phyloP scores from a whole-genome alignment of 2,113 vertebrate genomes.

The Daboia siamensis region DNA sequence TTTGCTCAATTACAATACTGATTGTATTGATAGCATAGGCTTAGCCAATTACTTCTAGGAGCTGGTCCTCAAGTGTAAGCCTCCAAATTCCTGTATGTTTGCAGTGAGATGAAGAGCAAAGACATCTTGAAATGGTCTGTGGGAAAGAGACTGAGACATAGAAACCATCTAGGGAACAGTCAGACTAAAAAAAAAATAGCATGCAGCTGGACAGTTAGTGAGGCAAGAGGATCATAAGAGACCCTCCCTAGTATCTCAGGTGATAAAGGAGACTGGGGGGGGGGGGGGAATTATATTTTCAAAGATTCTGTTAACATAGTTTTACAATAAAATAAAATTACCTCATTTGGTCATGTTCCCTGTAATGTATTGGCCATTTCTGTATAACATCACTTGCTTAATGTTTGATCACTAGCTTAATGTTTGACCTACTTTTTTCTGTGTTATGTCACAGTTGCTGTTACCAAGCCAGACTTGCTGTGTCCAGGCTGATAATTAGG shows the following conservation, averaged over 20 bases:
- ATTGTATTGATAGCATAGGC: background rate
- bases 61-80: background rate
- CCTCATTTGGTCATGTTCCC: background rate
- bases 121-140: background rate
- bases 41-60: background rate
- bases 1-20: background rate
- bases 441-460: too few species aligned
- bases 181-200: background rate
- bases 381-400: too few species aligned
- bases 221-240: background rate
- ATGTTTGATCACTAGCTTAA: too few species aligned
- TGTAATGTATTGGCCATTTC: too few species aligned
- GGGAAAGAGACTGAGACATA: background rate
- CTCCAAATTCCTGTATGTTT: background rate
- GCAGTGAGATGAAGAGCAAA: background rate
- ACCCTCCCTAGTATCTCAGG: background rate
- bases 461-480: too few species aligned
- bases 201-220: background rate
- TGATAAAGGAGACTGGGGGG: background rate
- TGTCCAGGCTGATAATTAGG: too few species aligned
- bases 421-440: too few species aligned
- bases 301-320: background rate
- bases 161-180: background rate
- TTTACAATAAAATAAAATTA: background rate
- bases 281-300: background rate